Base-by-base conservation (phyloP, 1,140 invertebrate genomes). In the Drosophila takahashii region DNA sequence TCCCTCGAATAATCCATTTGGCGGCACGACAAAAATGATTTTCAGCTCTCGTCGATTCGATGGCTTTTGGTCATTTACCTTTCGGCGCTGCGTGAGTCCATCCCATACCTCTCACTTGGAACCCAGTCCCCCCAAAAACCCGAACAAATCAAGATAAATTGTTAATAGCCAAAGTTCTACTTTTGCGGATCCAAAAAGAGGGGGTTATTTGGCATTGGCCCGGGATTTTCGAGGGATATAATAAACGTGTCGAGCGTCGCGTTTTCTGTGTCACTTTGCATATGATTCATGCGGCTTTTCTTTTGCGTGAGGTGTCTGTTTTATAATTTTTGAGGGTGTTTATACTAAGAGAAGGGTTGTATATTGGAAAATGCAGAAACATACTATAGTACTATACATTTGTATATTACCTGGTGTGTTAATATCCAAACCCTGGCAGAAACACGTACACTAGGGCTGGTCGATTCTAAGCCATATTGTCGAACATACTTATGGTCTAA, bases 31-130 rank as follows among this genome's bases (percentile, higher is more conserved):
- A 70, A 42, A 64, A 58, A 47, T 59, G 34, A 37, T 58, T 50
- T 29, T 36, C n/a, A 53, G 18, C 32, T 13, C 61, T 47, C 67
- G 47, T 54, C 69, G 58, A 39, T 51, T 60, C 47, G 67, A 60
- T 72, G 69, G 45, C 61, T 77, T 56, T 67, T 85, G 81, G 81
- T 86, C 81, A 86, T 86, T 85, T 85, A 85, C 81, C 81, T 85
- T 73, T 77, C 39, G 73, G 44, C 66, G 72, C 41, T 62, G 77
- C 64, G 59, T 78, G 65, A 73, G 69, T 32, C 16, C 15, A 16
- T 4, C n/a, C 50, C 26, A 22, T 22, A 22, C 22, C 22, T 22
- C 58, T 32, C 60, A 18, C 60, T 26, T 6, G 4, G 10, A 1
- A 2, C 8, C 29, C 29, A 22, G 22, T 8, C 7, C 7, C 7